Conservation (phyloP, 92 coral and sea anemone genomes). For the Phenganax marumi region DNA sequence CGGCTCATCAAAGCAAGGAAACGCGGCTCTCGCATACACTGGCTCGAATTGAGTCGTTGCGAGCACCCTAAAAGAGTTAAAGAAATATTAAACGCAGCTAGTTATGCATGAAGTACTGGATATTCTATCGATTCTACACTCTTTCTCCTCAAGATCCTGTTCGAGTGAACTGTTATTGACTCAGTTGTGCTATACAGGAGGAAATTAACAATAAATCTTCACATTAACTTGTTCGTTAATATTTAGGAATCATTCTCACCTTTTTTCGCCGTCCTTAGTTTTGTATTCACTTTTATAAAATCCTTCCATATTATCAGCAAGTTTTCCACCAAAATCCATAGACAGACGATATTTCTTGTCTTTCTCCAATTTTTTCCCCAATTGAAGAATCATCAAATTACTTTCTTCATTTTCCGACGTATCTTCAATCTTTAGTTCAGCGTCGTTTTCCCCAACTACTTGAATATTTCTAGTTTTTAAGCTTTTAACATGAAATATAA, state of each 20-base stretch:
- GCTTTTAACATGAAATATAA: constrained; percentile 65
- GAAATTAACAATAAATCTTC: too few species aligned
- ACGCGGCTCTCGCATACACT: constrained; percentile 78
- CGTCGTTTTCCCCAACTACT: constrained; percentile 47
- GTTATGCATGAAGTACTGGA: too few species aligned
- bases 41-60: constrained; percentile 91
- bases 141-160: too few species aligned
- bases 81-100: neutral
- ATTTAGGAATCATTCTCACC: constrained; percentile 31
- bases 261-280: constrained; percentile 53
- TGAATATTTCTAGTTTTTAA: constrained; percentile 50
- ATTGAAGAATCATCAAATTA: constrained; percentile 49
- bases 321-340: constrained; percentile 56
- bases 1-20: constrained; percentile 96
- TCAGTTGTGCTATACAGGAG: too few species aligned
- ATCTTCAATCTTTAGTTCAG: constrained; percentile 43
- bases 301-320: constrained; percentile 62
- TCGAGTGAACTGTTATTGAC: too few species aligned
- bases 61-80: constrained; percentile 52
- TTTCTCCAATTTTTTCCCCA: constrained; percentile 37
- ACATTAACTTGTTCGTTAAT: too few species aligned
- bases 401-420: constrained; percentile 38
- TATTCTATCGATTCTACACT: too few species aligned
- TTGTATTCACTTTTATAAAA: constrained; percentile 66
- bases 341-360: constrained; percentile 50